phyloP scores from a whole-genome alignment of 2,888 invertebrate genomes.

The Steinernema hermaphroditum region DNA sequence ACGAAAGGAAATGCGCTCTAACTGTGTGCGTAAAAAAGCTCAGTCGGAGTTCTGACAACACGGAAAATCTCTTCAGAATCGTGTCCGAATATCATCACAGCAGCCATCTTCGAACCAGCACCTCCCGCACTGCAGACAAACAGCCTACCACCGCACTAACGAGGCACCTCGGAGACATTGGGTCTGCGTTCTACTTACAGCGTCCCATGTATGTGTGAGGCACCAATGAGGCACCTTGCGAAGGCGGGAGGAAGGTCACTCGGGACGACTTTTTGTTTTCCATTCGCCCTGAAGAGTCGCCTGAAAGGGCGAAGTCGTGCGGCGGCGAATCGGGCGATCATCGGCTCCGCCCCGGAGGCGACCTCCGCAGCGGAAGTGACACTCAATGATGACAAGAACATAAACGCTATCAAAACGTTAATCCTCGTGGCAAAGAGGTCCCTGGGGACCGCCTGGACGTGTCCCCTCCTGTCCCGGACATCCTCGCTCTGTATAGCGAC shows the following conservation, averaged over 20 bases:
- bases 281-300: no score
- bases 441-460: neutral
- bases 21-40: neutral
- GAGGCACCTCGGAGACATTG: neutral
- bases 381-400: slow-evolving; percentile 29
- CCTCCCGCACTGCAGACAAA: neutral
- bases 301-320: no score
- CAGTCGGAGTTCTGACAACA: slow-evolving; percentile 9
- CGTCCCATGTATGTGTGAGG: no score
- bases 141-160: neutral
- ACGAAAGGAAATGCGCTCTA: no score
- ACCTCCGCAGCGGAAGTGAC: neutral
- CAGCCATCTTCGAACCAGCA: neutral
- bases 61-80: neutral
- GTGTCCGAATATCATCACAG: slow-evolving; percentile 26
- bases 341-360: neutral
- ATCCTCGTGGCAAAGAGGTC: neutral
- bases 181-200: no score
- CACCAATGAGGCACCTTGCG: no score
- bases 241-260: no score
- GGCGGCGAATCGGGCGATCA: no score
- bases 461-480: slow-evolving; percentile 9
- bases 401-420: slow-evolving; percentile 29
- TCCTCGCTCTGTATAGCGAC: neutral
- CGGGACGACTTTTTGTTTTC: no score